Percentiles rank a stretch among this genome's conserved stretches.
phyloP scores from a whole-genome alignment of 2,888 invertebrate species.

The Rhagonycha lutea region DNA sequence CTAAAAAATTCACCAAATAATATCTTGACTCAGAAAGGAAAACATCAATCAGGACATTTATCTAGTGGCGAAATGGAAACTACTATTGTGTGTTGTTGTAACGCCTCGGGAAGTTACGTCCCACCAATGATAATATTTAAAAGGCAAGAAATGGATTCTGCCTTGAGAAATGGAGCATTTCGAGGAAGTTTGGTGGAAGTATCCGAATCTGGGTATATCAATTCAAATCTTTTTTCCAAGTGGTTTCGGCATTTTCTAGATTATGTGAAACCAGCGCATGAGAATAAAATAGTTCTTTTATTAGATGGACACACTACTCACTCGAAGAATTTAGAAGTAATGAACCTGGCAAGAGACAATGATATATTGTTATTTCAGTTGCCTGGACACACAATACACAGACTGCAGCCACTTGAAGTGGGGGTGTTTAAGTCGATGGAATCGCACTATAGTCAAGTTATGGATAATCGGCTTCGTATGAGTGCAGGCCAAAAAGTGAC shows the following conservation, averaged over 20 bases:
- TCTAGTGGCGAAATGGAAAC: constrained; percentile 35
- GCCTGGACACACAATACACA: constrained; percentile 37
- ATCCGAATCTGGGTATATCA: constrained; percentile 35
- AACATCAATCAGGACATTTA: constrained; percentile 30
- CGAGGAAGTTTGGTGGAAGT: constrained; percentile 12
- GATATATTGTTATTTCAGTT: constrained; percentile 37
- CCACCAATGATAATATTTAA: constrained; percentile 38
- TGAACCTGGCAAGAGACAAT: constrained; percentile 30
- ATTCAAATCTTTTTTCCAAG: constrained; percentile 33
- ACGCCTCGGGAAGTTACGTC: constrained; percentile 33
- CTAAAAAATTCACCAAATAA: constrained; percentile 33
- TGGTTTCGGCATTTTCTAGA: constrained; percentile 46
- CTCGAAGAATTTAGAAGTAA: constrained; percentile 36
- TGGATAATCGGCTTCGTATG: not conserved
- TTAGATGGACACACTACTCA: constrained; percentile 41
- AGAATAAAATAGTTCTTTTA: constrained; percentile 35
- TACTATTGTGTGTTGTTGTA: constrained; percentile 34
- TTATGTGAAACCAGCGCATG: constrained; percentile 30
- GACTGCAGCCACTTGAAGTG: constrained; percentile 22
- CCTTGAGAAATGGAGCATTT: constrained; percentile 6
- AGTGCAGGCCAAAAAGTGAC: not conserved
- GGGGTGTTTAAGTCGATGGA: not conserved
- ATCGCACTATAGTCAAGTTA: not conserved
- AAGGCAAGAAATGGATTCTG: constrained; percentile 25
- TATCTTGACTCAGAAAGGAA: constrained; percentile 29